Evolutionary conservation across 2,888 invertebrate species (phyloP), one percentile per base, ranked within the genome.

Genomic region (Arge pagana): DNA sequence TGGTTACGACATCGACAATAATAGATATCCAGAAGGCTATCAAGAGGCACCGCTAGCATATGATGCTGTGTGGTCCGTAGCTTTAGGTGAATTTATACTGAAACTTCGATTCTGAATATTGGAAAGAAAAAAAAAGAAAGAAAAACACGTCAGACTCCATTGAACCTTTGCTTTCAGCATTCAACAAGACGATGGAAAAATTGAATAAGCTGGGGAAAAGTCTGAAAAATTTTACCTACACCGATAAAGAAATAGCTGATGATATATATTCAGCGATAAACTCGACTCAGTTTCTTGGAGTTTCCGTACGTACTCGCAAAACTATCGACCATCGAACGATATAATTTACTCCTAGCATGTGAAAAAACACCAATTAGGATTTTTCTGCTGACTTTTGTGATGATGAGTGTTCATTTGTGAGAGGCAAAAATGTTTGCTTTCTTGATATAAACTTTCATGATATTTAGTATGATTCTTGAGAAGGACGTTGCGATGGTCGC

Each of bases 11-110:
- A 90, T 93, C 63, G 90, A 89, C 72, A 88, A 91, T 56, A 88
- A 89, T 70, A 83, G 90, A 57, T 93, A 87, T 77, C 94, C 94
- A 3, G 93, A 93, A 76, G 96, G 97, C 8, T 96, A 96, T 78
- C 93, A 94, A 71, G 99, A 99, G 79, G 98, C 99, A 5, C 99
- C 99, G 0, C 79, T 99, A 51, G 99, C 99, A 37, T 99, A 99
- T 75, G 99, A 99, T 78, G 99, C 99, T 7, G 94, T 99, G 41
- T 99, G 99, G 99, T 95, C 98, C 31, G 90, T 98, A 24, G 98
- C 98, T 30, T 80, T 99, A 70, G 96, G 90, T 90, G 78, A 71
- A 66, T n/a, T n/a, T n/a, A n/a, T n/a, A n/a, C n/a, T n/a, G n/a
- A n/a, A n/a, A n/a, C n/a, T 56, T 11, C 43, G 10, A 39, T 30